phyloP scores from a whole-genome alignment of 2,888 invertebrate species.

The Cerceris rybyensis region DNA sequence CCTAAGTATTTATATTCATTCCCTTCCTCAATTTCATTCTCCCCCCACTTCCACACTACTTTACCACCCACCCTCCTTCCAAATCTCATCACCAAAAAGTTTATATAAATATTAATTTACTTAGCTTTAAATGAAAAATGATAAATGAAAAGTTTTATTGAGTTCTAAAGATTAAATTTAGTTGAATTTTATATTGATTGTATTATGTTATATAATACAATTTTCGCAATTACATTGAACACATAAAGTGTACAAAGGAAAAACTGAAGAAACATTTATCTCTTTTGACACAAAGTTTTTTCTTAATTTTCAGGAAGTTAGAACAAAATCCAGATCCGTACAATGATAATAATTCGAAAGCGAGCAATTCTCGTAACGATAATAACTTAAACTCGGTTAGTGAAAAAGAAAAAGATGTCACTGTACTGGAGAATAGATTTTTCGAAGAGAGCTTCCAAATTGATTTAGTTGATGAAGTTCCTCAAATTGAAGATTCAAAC shows the following conservation, averaged over 20 bases:
- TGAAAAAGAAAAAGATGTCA: background rate
- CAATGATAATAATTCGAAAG: constrained; percentile 53
- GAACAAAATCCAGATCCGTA: constrained; percentile 83
- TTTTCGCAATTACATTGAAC: background rate
- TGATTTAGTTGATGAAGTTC: constrained; percentile 65
- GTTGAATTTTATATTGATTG: too few species aligned
- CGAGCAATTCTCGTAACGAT: constrained; percentile 21
- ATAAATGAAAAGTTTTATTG: too few species aligned
- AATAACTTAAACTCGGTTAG: background rate
- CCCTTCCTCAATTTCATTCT: too few species aligned
- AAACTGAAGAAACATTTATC: background rate
- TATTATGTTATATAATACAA: too few species aligned
- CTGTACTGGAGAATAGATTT: constrained; percentile 13
- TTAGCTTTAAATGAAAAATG: too few species aligned
- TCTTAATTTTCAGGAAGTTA: constrained; percentile 72
- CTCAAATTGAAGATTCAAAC: constrained; percentile 18
- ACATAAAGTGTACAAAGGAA: background rate
- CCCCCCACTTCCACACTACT: too few species aligned
- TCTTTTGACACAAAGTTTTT: too few species aligned
- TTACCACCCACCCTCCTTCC: too few species aligned
- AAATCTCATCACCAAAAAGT: too few species aligned
- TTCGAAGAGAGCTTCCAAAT: constrained; percentile 66
- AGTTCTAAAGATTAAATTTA: too few species aligned
- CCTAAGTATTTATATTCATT: too few species aligned
- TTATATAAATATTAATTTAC: too few species aligned